Evolutionary conservation across 2,797 vertebrate genomes (phyloP).

Genomic region (Channallabes apus): DNA sequence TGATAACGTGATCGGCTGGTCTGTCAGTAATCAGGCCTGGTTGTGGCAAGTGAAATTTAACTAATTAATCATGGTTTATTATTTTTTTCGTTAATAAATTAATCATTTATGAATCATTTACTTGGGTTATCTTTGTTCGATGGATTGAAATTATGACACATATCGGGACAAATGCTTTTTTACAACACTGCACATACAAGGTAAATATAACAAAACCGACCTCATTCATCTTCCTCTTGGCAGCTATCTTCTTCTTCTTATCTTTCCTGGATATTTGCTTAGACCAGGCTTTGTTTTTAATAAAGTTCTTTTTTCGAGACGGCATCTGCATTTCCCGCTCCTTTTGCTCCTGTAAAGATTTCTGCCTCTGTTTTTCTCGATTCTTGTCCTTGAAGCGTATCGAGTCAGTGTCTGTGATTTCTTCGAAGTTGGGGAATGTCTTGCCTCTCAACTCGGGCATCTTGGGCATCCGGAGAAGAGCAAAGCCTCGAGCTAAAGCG

Average conservation of each 20-base stretch:
- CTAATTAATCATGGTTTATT: too few species aligned
- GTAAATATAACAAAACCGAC: conserved; percentile 62
- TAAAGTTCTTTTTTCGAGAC: conserved; percentile 67
- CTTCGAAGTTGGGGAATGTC: conserved; percentile 77
- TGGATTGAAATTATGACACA: too few species aligned
- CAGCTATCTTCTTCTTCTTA: conserved; percentile 76
- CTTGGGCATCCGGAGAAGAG: conserved; percentile 87
- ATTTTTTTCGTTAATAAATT: too few species aligned
- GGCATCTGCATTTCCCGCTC: conserved; percentile 52
- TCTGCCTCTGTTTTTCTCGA: conserved; percentile 86
- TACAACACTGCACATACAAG: too few species aligned
- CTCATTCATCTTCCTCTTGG: conserved; percentile 83
- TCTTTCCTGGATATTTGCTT: conserved; percentile 90
- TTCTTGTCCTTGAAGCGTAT: conserved; percentile 94
- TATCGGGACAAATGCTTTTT: too few species aligned
- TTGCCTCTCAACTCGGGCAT: conserved; percentile 93
- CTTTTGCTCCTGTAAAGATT: conserved; percentile 75
- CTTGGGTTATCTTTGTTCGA: too few species aligned
- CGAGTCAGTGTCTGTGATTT: conserved; percentile 80
- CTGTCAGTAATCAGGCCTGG: too few species aligned
- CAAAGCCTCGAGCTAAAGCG: conserved; percentile 84
- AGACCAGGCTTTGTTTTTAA: conserved; percentile 89
- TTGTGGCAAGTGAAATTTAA: too few species aligned
- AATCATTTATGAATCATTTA: too few species aligned
- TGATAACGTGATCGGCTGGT: too few species aligned